Evolutionary conservation across 2,888 invertebrate species (phyloP).

Genomic region (Halictus quadricinctus): DNA sequence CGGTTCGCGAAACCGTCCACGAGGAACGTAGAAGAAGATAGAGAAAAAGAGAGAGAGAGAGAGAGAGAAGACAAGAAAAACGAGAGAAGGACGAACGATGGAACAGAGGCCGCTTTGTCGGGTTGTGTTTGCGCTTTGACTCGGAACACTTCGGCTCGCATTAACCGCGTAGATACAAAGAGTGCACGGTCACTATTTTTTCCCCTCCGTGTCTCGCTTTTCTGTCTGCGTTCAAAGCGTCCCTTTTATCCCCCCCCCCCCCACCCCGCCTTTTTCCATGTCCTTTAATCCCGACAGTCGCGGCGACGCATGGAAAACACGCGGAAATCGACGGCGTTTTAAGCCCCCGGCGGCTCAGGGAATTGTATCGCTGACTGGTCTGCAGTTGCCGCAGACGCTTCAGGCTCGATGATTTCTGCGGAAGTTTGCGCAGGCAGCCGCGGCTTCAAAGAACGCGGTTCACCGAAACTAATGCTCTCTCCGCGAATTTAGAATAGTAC

Average conservation of each 20-base stretch:
- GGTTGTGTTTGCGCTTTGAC: slow-evolving; percentile 74
- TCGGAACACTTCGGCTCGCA: slow-evolving; percentile 76
- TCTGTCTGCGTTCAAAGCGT: slow-evolving; percentile 44
- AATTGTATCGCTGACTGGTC: background rate
- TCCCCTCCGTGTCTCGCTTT: slow-evolving; percentile 14
- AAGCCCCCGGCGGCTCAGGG: background rate
- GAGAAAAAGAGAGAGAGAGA: background rate
- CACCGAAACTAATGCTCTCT: background rate
- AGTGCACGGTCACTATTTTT: slow-evolving; percentile 35
- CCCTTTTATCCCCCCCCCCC: background rate
- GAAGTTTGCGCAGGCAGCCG: background rate
- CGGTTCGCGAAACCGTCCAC: slow-evolving; percentile 19
- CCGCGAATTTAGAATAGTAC: background rate
- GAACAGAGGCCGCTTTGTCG: slow-evolving; percentile 75
- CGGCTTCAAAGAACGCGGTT: background rate
- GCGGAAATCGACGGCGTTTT: background rate
- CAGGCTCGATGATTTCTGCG: background rate
- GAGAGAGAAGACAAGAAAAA: background rate
- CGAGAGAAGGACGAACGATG: slow-evolving; percentile 49
- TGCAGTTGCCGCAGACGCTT: background rate
- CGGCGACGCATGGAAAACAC: slow-evolving; percentile 34
- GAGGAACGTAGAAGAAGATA: background rate
- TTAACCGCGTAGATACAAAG: slow-evolving; percentile 74
- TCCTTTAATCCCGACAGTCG: slow-evolving; percentile 15
- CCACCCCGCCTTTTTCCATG: background rate